A percentile compares a stretch with the other conserved stretches of the same genome.
Evolutionary conservation across 2,888 invertebrate genomes (phyloP).

Genomic region (Macrophya alboannulata): DNA sequence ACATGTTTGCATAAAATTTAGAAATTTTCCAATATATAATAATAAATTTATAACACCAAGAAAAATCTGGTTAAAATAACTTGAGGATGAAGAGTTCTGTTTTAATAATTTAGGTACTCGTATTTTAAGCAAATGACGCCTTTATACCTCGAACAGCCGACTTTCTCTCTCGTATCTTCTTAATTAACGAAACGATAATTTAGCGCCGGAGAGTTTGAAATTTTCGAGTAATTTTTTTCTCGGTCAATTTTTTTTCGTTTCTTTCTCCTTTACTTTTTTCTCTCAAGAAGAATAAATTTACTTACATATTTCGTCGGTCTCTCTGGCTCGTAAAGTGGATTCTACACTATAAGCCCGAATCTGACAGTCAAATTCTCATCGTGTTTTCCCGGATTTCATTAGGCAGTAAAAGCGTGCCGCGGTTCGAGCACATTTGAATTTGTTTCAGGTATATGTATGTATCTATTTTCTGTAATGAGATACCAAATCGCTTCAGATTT

Average conservation of each 20-base stretch:
- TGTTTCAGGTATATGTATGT: not conserved
- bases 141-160: constrained; percentile 16
- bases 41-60: not conserved
- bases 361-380: constrained; percentile 44
- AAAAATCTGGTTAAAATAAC: not conserved
- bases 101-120: not conserved
- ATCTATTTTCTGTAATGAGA: not conserved
- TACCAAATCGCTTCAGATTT: not conserved
- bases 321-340: constrained; percentile 20
- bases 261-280: not conserved
- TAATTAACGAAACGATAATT: constrained; percentile 37
- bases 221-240: constrained; percentile 2
- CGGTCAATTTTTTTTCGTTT: not conserved
- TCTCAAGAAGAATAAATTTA: constrained; percentile 22
- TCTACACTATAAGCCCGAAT: constrained; percentile 31
- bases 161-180: constrained; percentile 20
- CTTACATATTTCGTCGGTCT: constrained; percentile 35
- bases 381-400: constrained; percentile 38
- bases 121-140: constrained; percentile 9
- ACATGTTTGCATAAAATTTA: not conserved
- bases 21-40: not conserved
- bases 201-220: not conserved
- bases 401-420: constrained; percentile 8
- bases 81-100: constrained; percentile 13
- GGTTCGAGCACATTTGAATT: constrained; percentile 11